Evolutionary conservation across 1,140 invertebrate genomes (phyloP), one percentile per base, ranked within the genome.

Genomic region (Brachionus koreanus): DNA sequence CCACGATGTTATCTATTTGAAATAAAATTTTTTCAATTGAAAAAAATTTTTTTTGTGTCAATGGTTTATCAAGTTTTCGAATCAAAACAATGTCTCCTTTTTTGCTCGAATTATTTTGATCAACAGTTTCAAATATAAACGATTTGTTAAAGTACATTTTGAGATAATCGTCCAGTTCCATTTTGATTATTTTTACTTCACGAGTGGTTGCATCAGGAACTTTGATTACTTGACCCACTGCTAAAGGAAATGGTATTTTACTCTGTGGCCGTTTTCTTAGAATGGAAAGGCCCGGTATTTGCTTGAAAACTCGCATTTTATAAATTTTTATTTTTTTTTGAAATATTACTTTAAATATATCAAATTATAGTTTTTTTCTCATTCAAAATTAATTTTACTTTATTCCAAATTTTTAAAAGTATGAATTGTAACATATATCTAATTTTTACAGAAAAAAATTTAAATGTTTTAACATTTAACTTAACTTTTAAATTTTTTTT

Each of bases 131-230:
- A 16, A 79, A 79, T 1, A 65, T 37, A 65, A 37, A 61, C 1
- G 76, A 79, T 79, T 79, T 79, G 33, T 79, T 79, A 49, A 79
- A 79, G 13, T 79, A 79, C 76, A 79, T 79, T 63, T 79, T 79
- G 35, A 79, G 25, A 61, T 79, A 79, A 10, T 79, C 37, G 35
- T 79, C 39, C 25, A 79, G 16, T 37, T 61, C 49, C 76, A 79
- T 79, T 65, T 79, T 79, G 76, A 79, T 57, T 43, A 79, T 23
- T 65, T 79, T 79, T 29, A 79, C 76, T 65, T 79, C 49, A 35
- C 76, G 46, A 5, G 76, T 79, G 2, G 9, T 57, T 9, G 35
- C 76, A 43, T 79, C 76, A 1, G 39, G 16, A 16, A 6, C 25
- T 23, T 42, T 61, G 10, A 42, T 65, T 33, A 79, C 49, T 79